Evolutionary conservation across 2,113 vertebrate genomes (phyloP), one percentile per base, ranked within the genome.

Genomic region (Cyanoderma ruficeps): DNA sequence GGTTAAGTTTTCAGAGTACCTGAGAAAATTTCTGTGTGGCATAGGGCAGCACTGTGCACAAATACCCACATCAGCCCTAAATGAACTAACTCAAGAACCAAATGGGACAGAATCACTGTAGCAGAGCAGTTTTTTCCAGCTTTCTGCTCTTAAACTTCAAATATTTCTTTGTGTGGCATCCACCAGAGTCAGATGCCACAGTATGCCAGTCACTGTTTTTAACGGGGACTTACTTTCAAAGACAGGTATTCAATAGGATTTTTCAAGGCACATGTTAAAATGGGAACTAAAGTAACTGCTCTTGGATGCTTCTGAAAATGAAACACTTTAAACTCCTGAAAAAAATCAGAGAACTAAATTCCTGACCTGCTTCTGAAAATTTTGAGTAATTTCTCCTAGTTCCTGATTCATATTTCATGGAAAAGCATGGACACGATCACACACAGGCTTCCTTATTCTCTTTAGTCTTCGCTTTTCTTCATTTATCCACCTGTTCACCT

Each of bases 1-100:
- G 68, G 79, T 93, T 55, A 85, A 69, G 52, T 83, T 95, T 96
- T 63, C 82, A 44, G 79, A 83, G 68, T 55, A 88, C 47, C 52
- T 3, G 3, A 80, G 59, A 50, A 90, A 50, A 93, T 61, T 79
- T 87, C 70, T 74, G 6, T 4, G 5, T 6, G 20, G 59, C 55
- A 4, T 33, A 63, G 81, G 77, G 68, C 60, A 89, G 42, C 23
- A 14, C 35, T 24, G 25, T 69, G 52, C 87, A 79, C 27, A 64
- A 60, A 60, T 24, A 56, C 44, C 74, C 78, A 35, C 24, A 30
- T 35, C 76, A 55, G 30, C 50, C 55, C 55, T 39, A 39, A 61
- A 72, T 22, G 63, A 69, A 50, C 67, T n/a, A n/a, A 19, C 63
- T 53, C 41, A 17, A 42, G 46, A 27, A 55, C 18, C 4, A 2